These are phyloP conservation scores for Bungarus multicinctus DNA, from an alignment of 2,113 vertebrate genomes.

Conservation along the genomic window DNA sequence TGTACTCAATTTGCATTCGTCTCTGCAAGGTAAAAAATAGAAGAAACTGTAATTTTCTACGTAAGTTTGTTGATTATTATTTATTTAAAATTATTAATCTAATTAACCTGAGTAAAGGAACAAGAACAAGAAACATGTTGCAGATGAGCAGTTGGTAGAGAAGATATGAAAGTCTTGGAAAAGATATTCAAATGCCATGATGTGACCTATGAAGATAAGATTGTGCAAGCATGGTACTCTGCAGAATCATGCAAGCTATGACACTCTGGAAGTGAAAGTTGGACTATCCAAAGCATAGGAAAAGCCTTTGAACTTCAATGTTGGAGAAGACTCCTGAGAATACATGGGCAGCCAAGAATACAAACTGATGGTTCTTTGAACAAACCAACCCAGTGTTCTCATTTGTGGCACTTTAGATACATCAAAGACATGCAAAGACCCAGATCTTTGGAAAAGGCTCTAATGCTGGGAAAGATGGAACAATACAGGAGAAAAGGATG, in stretches of 20 bases:
- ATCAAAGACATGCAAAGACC: background rate
- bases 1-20: background rate
- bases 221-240: background rate
- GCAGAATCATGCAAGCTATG: background rate
- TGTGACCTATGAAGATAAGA: background rate
- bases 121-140: background rate
- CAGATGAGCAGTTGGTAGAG: background rate
- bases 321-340: background rate
- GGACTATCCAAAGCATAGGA: background rate
- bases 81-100: background rate
- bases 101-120: background rate
- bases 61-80: background rate
- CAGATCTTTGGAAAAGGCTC: background rate
- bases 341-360: background rate
- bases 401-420: background rate
- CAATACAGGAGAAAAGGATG: background rate
- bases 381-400: background rate
- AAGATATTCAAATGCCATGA: background rate
- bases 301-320: background rate
- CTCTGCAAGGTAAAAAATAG: background rate
- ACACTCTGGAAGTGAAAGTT: background rate
- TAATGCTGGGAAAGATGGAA: background rate
- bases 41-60: background rate
- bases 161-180: background rate
- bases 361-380: background rate